These are phyloP conservation scores for Lasius platythorax DNA, from an alignment of 2,888 invertebrate species.

Conservation along the genomic window DNA sequence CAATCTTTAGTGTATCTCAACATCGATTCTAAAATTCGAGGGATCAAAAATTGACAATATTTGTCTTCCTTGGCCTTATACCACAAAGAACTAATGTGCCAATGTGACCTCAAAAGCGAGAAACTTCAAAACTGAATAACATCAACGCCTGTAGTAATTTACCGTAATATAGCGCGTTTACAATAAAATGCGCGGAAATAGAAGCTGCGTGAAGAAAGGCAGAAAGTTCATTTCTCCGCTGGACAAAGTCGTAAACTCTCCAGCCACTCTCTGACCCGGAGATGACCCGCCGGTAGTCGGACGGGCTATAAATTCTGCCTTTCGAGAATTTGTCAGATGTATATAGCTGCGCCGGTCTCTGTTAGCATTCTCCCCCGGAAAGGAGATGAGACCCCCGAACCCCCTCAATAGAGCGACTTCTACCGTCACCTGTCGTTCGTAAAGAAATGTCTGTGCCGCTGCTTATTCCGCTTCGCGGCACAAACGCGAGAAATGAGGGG, in stretches of 20 bases:
- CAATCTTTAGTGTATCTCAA: neutral
- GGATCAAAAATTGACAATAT: neutral
- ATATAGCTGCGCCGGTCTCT: neutral
- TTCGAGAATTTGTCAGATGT: constrained; percentile 82
- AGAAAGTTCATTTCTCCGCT: constrained; percentile 15
- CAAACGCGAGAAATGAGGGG: constrained; percentile 39
- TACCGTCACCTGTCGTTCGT: constrained; percentile 82
- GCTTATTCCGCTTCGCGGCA: constrained; percentile 48
- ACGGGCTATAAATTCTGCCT: constrained; percentile 79
- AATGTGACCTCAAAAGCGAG: neutral
- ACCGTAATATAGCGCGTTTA: constrained; percentile 30
- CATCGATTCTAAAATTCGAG: neutral
- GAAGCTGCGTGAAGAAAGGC: constrained; percentile 30
- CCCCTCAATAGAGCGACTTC: constrained; percentile 73
- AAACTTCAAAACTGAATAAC: constrained; percentile 11
- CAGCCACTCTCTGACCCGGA: constrained; percentile 28
- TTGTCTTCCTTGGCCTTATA: neutral
- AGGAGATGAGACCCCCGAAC: constrained; percentile 61
- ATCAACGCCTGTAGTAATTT: constrained; percentile 3
- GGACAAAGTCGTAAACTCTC: constrained; percentile 60
- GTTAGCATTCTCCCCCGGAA: constrained; percentile 25
- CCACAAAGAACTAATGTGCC: neutral
- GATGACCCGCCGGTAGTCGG: constrained; percentile 55
- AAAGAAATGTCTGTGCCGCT: constrained; percentile 64
- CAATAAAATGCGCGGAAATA: constrained; percentile 7